Evolutionary conservation across 2,113 vertebrate genomes (phyloP), one percentile per base, ranked within the genome.

Genomic region (Spea multiplicata): DNA sequence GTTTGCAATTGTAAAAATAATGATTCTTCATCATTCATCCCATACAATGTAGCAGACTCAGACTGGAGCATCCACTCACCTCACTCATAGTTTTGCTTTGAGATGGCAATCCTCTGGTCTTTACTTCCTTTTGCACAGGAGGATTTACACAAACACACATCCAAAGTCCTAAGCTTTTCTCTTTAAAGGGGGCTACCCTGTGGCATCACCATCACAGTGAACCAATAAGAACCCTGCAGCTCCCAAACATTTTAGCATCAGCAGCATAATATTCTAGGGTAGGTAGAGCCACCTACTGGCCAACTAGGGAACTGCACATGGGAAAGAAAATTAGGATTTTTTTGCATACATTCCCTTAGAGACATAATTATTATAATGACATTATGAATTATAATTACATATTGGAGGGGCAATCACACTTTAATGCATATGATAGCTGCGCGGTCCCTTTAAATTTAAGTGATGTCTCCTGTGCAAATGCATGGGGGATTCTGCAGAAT

Each of bases 31-130:
- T 30, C 30, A 30, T 30, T 30, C 30, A 30, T 30, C 30, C 30
- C 30, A 30, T 30, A 30, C 30, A 30, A 30, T 30, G 30, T 30
- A 30, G 30, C 30, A 30, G 30, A 30, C 6, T 8, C 4, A 59
- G 9, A 59, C 4, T 9, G 14, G 49, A 71, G 74, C 4, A 14
- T 2, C 75, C 83, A 88, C 84, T 87, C 83, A 91, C 92, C 92
- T 92, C 91, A 44, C 92, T 93, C 92, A 93, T 92, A 83, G 70
- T 86, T 86, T 69, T 82, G 6, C 14, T 74, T 61, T 30, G 44
- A 69, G 78, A 78, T 71, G 6, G 61, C 84, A 80, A 82, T 83
- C 81, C 46, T 5, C 53, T 66, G 71, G 74, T 84, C 82, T 75
- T 74, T 61, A 55, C 70, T n/a, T 65, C 64, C 74, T 82, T 79